A percentile compares a stretch with the other conserved stretches of the same genome.
Conservation (phyloP, 2,113 vertebrate species). For the Chelonoidis abingdonii region DNA sequence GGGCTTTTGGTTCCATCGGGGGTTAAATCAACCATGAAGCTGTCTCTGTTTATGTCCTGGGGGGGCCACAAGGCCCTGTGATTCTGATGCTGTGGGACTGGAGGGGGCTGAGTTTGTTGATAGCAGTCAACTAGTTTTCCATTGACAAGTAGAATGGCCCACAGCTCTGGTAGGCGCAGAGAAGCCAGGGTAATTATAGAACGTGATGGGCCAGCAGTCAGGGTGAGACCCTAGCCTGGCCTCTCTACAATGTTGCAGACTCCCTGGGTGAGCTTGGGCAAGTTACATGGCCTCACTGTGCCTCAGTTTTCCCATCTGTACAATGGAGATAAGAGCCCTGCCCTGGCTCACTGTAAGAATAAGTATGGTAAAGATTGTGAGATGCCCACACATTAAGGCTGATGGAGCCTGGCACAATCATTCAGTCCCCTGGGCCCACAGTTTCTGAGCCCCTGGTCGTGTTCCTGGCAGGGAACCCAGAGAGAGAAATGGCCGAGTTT, state of each 20-base stretch:
- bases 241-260: not conserved
- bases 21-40: not conserved
- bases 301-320: not conserved
- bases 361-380: not conserved
- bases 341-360: not conserved
- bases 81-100: not conserved
- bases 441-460: not conserved
- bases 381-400: not conserved
- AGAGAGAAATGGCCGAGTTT: not conserved
- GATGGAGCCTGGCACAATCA: not conserved
- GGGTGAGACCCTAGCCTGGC: not conserved
- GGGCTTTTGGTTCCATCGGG: not conserved
- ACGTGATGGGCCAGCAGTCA: not conserved
- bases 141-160: not conserved
- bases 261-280: not conserved
- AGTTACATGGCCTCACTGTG: not conserved
- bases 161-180: not conserved
- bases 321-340: not conserved
- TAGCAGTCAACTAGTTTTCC: not conserved
- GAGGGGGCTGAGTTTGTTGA: not conserved
- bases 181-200: not conserved
- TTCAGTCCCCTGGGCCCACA: not conserved
- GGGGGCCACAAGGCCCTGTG: not conserved
- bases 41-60: not conserved
- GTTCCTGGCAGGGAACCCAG: not conserved